phyloP scores from a whole-genome alignment of 2,888 invertebrate genomes.

The Syrista parreyssii region DNA sequence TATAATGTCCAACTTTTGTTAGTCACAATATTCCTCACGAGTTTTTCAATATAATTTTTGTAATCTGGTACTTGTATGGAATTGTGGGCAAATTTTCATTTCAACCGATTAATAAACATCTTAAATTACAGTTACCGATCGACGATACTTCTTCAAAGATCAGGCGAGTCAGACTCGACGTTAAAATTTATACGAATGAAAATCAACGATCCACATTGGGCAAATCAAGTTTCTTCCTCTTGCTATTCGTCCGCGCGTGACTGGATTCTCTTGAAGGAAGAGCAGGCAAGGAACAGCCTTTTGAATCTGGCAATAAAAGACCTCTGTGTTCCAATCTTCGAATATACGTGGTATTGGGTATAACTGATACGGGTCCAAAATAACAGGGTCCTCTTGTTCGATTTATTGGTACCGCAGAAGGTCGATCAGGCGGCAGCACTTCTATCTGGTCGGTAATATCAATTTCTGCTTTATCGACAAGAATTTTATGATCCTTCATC shows the following conservation, averaged over 20 bases:
- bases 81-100: not conserved
- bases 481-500: slow-evolving; percentile 38
- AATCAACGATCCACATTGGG: slow-evolving; percentile 21
- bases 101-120: not conserved
- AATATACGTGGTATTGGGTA: slow-evolving; percentile 52
- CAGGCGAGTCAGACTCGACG: not conserved
- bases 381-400: slow-evolving; percentile 41
- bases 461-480: not conserved
- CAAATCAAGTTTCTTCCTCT: slow-evolving; percentile 46
- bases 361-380: slow-evolving; percentile 48
- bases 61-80: not conserved
- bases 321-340: slow-evolving; percentile 47
- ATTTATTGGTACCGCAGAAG: slow-evolving; percentile 18
- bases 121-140: not conserved
- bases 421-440: slow-evolving; percentile 11
- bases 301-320: slow-evolving; percentile 36
- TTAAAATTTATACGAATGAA: not conserved
- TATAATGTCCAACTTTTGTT: not conserved
- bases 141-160: not conserved
- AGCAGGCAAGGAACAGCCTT: slow-evolving; percentile 46
- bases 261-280: slow-evolving; percentile 40
- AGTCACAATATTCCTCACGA: not conserved
- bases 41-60: not conserved
- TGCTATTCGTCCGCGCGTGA: slow-evolving; percentile 36
- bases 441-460: slow-evolving; percentile 1